phyloP scores from a whole-genome alignment of 2,113 vertebrate genomes.

The Argyrosomus japonicus region DNA sequence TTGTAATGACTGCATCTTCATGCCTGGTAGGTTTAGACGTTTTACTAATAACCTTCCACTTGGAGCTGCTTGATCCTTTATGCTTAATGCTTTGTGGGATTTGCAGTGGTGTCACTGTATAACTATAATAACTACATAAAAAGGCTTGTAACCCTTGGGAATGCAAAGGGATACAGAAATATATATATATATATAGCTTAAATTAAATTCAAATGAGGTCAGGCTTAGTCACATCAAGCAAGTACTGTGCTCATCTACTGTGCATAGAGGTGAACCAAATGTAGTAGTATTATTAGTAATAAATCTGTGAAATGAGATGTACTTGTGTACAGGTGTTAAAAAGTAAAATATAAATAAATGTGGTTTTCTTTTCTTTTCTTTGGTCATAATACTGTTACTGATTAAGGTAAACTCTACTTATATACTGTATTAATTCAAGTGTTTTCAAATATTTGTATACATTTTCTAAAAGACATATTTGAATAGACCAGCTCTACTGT shows the following conservation, averaged over 20 bases:
- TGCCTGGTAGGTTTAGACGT: conserved; percentile 66
- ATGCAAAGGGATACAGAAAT: not conserved
- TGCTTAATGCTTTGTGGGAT: conserved; percentile 32
- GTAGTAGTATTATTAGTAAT: too few species aligned
- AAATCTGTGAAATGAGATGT: not conserved
- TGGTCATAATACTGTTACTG: not conserved
- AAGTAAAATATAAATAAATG: not conserved
- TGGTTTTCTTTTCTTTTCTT: not conserved
- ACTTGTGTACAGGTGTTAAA: not conserved
- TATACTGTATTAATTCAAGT: not conserved
- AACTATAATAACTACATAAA: not conserved
- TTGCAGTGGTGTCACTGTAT: not conserved
- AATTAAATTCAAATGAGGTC: conserved; percentile 17
- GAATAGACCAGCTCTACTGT: not conserved
- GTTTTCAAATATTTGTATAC: not conserved
- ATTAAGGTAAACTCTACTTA: not conserved
- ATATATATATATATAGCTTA: not conserved
- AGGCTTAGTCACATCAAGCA: conserved; percentile 1
- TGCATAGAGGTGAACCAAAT: conserved; percentile 17
- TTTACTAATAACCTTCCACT: conserved; percentile 62
- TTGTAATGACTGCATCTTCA: conserved; percentile 66
- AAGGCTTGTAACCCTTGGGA: conserved; percentile 13
- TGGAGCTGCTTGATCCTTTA: conserved; percentile 37
- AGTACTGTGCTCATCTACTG: not conserved
- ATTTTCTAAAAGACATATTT: not conserved